A percentile compares a stretch with the other conserved stretches of the same genome.
Conservation (phyloP, 2,888 invertebrate genomes). For the Cheiracanthium punctorium region DNA sequence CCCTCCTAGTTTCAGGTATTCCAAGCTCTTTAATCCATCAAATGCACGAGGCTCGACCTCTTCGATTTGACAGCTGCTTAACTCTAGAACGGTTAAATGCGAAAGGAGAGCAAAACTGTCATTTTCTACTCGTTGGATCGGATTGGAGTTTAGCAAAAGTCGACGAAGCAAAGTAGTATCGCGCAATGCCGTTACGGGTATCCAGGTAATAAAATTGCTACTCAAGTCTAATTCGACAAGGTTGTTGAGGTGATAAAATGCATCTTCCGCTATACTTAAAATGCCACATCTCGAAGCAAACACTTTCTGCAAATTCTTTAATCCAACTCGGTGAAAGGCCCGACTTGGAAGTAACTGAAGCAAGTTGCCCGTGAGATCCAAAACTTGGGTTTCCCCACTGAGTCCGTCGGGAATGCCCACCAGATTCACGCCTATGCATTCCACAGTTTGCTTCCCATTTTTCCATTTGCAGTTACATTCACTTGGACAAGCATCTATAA, state of each 20-base stretch:
- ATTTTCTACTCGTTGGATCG: constrained; percentile 70
- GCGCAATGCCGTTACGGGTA: constrained; percentile 70
- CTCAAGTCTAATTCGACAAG: constrained; percentile 72
- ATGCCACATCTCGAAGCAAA: constrained; percentile 69
- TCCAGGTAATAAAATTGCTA: constrained; percentile 69
- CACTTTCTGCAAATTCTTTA: constrained; percentile 71
- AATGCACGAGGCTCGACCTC: constrained; percentile 70
- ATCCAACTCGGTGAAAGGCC: constrained; percentile 68
- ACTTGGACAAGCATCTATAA: constrained; percentile 60
- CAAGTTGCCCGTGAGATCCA: constrained; percentile 71
- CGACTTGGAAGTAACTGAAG: constrained; percentile 65
- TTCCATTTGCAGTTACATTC: constrained; percentile 72
- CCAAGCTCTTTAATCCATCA: constrained; percentile 70
- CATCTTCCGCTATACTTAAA: constrained; percentile 68
- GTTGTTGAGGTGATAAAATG: constrained; percentile 71
- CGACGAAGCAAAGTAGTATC: constrained; percentile 69
- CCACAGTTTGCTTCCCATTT: constrained; percentile 72
- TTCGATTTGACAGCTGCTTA: constrained; percentile 71
- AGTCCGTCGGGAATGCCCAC: constrained; percentile 70
- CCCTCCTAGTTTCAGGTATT: constrained; percentile 71
- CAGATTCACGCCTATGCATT: constrained; percentile 69
- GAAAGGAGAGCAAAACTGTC: constrained; percentile 68
- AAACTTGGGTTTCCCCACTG: constrained; percentile 71
- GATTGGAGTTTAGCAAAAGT: constrained; percentile 71
- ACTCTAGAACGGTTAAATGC: constrained; percentile 69